Evolutionary conservation across 2,113 vertebrate species (phyloP).

Genomic region (Bubalus kerabau): DNA sequence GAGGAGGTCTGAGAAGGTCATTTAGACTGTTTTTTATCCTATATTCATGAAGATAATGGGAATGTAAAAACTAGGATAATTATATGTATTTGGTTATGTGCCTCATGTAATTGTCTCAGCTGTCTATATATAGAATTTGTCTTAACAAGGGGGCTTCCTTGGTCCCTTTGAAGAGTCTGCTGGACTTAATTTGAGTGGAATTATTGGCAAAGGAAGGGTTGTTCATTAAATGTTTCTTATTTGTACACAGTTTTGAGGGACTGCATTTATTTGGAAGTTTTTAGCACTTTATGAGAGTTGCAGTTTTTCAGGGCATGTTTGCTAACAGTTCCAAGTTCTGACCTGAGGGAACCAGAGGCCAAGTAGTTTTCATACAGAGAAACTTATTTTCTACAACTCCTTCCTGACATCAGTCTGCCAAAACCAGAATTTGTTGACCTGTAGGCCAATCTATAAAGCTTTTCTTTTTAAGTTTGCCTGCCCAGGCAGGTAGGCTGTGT

Average conservation of each 20-base stretch:
- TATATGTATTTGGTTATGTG: conserved; percentile 52
- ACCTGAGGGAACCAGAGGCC: conserved; percentile 5
- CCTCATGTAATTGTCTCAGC: conserved; percentile 48
- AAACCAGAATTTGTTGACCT: conserved; percentile 45
- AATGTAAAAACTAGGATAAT: conserved; percentile 59
- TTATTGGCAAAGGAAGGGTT: conserved; percentile 43
- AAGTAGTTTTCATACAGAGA: background rate
- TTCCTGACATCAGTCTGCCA: conserved; percentile 44
- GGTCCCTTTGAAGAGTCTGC: conserved; percentile 56
- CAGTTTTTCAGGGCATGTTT: conserved; percentile 23
- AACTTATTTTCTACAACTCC: conserved; percentile 30
- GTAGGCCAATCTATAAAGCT: conserved; percentile 15
- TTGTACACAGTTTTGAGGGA: conserved; percentile 38
- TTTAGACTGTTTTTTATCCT: conserved; percentile 55
- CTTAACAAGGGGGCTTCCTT: conserved; percentile 38
- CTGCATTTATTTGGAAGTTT: conserved; percentile 35
- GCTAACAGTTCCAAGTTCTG: conserved; percentile 14
- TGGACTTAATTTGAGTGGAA: conserved; percentile 62
- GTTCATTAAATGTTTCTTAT: conserved; percentile 56
- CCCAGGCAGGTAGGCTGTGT: conserved; percentile 44
- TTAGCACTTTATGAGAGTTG: conserved; percentile 31
- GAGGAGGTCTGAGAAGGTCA: conserved; percentile 51
- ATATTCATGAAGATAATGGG: conserved; percentile 60
- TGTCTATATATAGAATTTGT: conserved; percentile 51
- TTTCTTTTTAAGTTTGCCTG: conserved; percentile 34